Evolutionary conservation across 2,113 vertebrate species (phyloP), one percentile per base, ranked within the genome.

Genomic region (Alethe castanea): DNA sequence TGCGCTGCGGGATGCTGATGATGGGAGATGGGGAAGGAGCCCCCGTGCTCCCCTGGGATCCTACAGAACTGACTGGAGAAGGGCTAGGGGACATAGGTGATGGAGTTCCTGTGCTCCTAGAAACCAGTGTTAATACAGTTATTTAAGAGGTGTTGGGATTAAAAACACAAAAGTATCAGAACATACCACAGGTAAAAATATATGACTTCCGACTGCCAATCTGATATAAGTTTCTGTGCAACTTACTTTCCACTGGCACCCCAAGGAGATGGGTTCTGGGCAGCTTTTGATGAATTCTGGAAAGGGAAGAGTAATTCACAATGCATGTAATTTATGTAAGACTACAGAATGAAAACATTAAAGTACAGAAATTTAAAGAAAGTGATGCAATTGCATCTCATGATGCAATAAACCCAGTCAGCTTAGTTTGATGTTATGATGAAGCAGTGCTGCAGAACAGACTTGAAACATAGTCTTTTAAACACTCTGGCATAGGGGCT

Each of bases 1-100:
- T 99, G 48, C 99, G 99, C 64, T 99, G 99, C 0, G 99, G 99
- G 96, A 99, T 99, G 98, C 98, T 99, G 95, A 99, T 98, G 73
- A 98, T 98, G 64, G 98, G 98, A 5, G 98, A 97, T 12, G 98
- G 97, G 36, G 98, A 97, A 91, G 98, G 97, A 87, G 97, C 25
- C 29, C 66, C 97, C 2, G 96, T 89, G 73, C 96, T 98, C 94
- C 98, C 98, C 47, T 98, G 98, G 95, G 98, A 98, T 85, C 98
- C 98, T 83, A 97, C 97, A 44, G 98, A 98, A 92, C 98, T 97
- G 66, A 98, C 97, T 40, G 98, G 98, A 97, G 98, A 99, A 94
- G 98, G 98, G 92, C 97, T 98, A 80, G 98, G 98, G 40, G 98
- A 98, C 95, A 98, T 98, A 61, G 97, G 98, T 82, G 93, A 98